Percentiles rank a stretch among this genome's conserved stretches.
Conservation (phyloP, 2,797 vertebrate species). For the Onychomys arenicola region DNA sequence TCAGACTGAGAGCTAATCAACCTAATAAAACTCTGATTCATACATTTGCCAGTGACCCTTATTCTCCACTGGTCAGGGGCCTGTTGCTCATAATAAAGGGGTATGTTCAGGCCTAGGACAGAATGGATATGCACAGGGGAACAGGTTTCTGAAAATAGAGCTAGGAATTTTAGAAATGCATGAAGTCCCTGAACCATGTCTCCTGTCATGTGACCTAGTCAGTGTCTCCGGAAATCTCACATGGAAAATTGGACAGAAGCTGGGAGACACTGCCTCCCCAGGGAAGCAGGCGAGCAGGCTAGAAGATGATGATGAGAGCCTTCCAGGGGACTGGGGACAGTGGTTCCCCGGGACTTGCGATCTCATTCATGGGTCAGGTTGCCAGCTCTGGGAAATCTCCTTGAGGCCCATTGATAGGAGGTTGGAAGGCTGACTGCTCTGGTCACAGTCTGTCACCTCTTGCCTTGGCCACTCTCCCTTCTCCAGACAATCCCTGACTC, state of each 20-base stretch:
- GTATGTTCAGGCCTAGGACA: neutral
- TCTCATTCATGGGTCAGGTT: slow-evolving; percentile 69
- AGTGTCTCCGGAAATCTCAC: slow-evolving; percentile 80
- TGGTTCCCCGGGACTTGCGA: slow-evolving; percentile 60
- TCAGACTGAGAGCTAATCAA: slow-evolving; percentile 44
- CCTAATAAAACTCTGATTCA: slow-evolving; percentile 66
- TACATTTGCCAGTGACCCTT: slow-evolving; percentile 11
- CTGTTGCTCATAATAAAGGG: slow-evolving; percentile 65
- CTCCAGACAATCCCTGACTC: slow-evolving; percentile 22
- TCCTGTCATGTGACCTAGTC: slow-evolving; percentile 75
- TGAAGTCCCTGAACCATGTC: slow-evolving; percentile 73
- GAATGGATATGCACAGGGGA: slow-evolving; percentile 70
- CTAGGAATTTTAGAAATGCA: slow-evolving; percentile 79
- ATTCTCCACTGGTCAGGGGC: slow-evolving; percentile 45
- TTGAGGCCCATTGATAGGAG: slow-evolving; percentile 16
- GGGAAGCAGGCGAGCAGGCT: slow-evolving; percentile 50
- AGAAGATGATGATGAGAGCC: slow-evolving; percentile 17
- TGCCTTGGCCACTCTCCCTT: slow-evolving; percentile 57
- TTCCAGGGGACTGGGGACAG: slow-evolving; percentile 62
- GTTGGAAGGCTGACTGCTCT: slow-evolving; percentile 11
- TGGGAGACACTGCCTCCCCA: slow-evolving; percentile 76
- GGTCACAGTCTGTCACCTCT: slow-evolving; percentile 65
- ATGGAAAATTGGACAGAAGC: slow-evolving; percentile 78
- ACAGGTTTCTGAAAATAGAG: slow-evolving; percentile 78
- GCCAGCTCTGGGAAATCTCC: slow-evolving; percentile 61